Evolutionary conservation across 2,888 invertebrate genomes (phyloP).

Genomic region (Coleophora deauratella): DNA sequence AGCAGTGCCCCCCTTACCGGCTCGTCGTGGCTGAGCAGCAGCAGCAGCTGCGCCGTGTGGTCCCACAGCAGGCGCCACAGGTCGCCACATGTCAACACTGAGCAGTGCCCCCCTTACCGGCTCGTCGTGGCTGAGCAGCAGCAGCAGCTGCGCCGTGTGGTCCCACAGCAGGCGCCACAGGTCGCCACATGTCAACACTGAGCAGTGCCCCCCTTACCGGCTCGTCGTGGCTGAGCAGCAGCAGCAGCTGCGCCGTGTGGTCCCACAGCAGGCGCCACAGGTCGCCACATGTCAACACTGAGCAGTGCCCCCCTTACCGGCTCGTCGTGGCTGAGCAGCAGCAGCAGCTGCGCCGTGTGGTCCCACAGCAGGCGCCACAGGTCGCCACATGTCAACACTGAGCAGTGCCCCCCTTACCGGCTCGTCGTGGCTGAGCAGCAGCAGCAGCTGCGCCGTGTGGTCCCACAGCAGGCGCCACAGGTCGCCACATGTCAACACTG

Average conservation of each 20-base stretch:
- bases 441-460: neutral
- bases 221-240: neutral
- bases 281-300: too few relatives aligned
- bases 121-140: neutral
- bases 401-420: neutral
- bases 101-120: neutral
- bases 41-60: neutral
- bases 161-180: neutral
- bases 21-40: neutral
- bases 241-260: neutral
- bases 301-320: neutral
- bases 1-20: neutral
- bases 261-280: neutral
- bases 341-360: slow-evolving; percentile 1
- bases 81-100: too few relatives aligned
- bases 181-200: neutral
- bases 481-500: too few relatives aligned
- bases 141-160: slow-evolving; percentile 1
- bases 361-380: neutral
- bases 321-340: neutral
- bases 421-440: neutral
- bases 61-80: neutral
- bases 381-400: neutral
- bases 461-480: neutral
- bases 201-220: neutral